Evolutionary conservation across 37 sponge, comb jelly and placozoan genomes (phyloP).

Genomic region (Eunapius fragilis): DNA sequence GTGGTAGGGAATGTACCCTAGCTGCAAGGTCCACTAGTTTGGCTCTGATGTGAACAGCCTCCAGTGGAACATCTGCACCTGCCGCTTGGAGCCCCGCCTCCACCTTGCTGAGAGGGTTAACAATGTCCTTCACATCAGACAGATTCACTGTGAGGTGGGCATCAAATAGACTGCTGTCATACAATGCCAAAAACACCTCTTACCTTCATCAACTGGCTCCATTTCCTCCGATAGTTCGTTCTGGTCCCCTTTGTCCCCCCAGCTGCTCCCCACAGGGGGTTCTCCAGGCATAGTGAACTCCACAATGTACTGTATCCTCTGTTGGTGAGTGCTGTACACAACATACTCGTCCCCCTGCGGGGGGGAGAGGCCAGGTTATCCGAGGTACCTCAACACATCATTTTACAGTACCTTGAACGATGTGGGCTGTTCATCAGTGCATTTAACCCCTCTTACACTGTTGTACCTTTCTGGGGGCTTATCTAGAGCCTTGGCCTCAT

Average conservation of each 20-base stretch:
- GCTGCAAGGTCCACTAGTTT: conserved; percentile 87
- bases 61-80: conserved; percentile 82
- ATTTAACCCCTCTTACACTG: conserved; percentile 80
- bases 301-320: conserved; percentile 83
- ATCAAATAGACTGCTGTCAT: not conserved
- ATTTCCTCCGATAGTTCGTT: conserved; percentile 18
- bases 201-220: not conserved
- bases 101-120: conserved; percentile 87
- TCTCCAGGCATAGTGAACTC: conserved; percentile 77
- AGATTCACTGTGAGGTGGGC: conserved; percentile 48
- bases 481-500: conserved; percentile 45
- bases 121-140: conserved; percentile 74
- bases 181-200: not conserved
- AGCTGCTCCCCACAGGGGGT: not conserved
- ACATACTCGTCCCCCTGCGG: conserved; percentile 84
- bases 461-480: conserved; percentile 85
- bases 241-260: conserved; percentile 11
- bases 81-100: conserved; percentile 86
- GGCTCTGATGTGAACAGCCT: conserved; percentile 84
- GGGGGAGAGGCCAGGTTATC: not conserved
- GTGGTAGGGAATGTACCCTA: conserved; percentile 28
- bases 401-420: conserved; percentile 66
- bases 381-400: conserved; percentile 6
- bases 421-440: conserved; percentile 56
- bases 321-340: conserved; percentile 78